Conservation (phyloP, 2,113 vertebrate genomes). For the Hypomesus transpacificus region DNA sequence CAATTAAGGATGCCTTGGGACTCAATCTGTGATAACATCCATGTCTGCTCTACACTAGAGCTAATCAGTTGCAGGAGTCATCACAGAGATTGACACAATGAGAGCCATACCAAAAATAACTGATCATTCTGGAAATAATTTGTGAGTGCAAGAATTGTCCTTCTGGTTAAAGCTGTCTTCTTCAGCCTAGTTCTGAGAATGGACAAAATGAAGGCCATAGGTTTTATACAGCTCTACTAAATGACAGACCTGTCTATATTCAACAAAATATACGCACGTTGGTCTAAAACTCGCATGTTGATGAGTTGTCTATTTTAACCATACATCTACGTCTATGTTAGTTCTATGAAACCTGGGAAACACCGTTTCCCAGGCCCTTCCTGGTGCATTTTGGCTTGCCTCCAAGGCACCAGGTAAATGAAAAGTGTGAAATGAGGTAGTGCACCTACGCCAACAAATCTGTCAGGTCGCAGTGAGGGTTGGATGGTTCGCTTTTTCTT, state of each 20-base stretch:
- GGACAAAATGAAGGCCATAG: too few species aligned
- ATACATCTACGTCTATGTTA: too few species aligned
- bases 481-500: constrained; percentile 58
- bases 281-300: too few species aligned
- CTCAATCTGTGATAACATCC: constrained; percentile 46
- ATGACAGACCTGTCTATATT: too few species aligned
- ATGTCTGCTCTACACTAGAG: constrained; percentile 39
- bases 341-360: too few species aligned
- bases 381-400: constrained; percentile 12
- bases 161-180: constrained; percentile 9
- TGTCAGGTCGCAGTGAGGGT: constrained; percentile 33
- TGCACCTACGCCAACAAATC: constrained; percentile 50
- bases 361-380: constrained; percentile 16
- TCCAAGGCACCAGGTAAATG: constrained; percentile 20
- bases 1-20: constrained; percentile 60
- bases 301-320: too few species aligned
- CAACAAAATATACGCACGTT: too few species aligned
- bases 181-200: constrained; percentile 9
- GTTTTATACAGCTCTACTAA: too few species aligned
- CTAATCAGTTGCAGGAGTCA: constrained; percentile 57
- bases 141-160: constrained; percentile 1
- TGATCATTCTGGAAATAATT: background rate
- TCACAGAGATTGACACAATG: constrained; percentile 61
- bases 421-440: constrained; percentile 60
- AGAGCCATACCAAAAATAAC: constrained; percentile 37